phyloP scores from a whole-genome alignment of 2,888 invertebrate species.

The Lasioglossum lativentre region DNA sequence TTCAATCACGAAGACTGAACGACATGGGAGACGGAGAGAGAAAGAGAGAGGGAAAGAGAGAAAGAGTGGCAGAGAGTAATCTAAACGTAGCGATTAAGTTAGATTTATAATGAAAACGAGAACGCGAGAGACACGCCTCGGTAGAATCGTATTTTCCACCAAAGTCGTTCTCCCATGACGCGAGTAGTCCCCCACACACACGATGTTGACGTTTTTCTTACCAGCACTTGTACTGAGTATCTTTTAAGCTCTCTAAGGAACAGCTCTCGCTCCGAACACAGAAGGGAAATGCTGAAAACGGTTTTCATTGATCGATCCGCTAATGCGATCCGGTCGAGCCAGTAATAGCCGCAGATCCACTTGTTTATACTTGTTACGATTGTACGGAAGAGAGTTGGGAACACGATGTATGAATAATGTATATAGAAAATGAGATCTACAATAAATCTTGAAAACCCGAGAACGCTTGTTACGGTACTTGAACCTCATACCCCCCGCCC shows the following conservation, averaged over 20 bases:
- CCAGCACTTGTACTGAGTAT: not conserved
- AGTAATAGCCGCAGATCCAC: slow-evolving; percentile 29
- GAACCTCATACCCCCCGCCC: no score
- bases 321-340: not conserved
- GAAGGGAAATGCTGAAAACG: not conserved
- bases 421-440: slow-evolving; percentile 69
- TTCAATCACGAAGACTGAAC: not conserved
- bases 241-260: not conserved
- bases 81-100: slow-evolving; percentile 27
- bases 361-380: slow-evolving; percentile 69
- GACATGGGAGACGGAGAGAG: not conserved
- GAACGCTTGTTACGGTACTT: slow-evolving; percentile 36
- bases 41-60: not conserved
- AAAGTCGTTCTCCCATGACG: slow-evolving; percentile 41
- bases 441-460: slow-evolving; percentile 65
- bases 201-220: slow-evolving; percentile 7
- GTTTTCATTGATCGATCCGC: not conserved
- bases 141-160: slow-evolving; percentile 41
- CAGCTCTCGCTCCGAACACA: not conserved
- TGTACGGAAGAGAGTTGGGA: slow-evolving; percentile 46
- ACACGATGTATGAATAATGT: slow-evolving; percentile 57
- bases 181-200: slow-evolving; percentile 35
- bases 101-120: not conserved
- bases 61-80: not conserved
- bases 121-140: not conserved